phyloP scores from a whole-genome alignment of 2,888 invertebrate genomes.

The Stramonita haemastoma region DNA sequence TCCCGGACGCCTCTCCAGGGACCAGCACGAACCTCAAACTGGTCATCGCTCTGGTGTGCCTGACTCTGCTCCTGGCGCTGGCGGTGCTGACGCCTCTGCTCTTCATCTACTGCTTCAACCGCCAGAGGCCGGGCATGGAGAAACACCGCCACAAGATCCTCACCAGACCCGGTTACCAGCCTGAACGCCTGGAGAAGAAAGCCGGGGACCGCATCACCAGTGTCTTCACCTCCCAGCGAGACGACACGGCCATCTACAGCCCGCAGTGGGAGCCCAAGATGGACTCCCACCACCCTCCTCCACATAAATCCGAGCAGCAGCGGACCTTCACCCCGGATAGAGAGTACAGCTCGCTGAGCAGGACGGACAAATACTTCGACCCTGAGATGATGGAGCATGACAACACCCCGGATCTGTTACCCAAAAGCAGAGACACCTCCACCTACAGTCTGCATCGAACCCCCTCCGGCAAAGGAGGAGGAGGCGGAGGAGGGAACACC shows the following conservation, averaged over 20 bases:
- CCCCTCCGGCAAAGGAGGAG: not conserved
- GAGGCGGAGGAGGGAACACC: not conserved
- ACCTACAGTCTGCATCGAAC: not conserved
- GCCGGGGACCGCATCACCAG: not conserved
- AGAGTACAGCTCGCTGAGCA: not conserved
- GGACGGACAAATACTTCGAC: not conserved
- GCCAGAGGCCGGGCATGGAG: constrained; percentile 5
- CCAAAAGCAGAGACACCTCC: not conserved
- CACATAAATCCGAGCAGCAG: not conserved
- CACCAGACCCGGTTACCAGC: constrained; percentile 22
- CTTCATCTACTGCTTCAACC: constrained; percentile 48
- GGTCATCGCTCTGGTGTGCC: constrained; percentile 51
- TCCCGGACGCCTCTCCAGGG: not conserved
- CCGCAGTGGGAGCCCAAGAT: not conserved
- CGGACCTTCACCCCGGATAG: not conserved
- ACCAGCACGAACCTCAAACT: constrained; percentile 45
- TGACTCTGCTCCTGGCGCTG: constrained; percentile 49
- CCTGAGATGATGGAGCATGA: not conserved
- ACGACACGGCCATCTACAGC: constrained; percentile 8
- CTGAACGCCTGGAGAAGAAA: not conserved
- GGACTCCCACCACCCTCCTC: not conserved
- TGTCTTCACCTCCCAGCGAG: constrained; percentile 17
- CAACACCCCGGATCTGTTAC: not conserved
- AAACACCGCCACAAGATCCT: constrained; percentile 28
- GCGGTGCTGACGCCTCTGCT: constrained; percentile 49